Conservation (phyloP, 2,113 vertebrate genomes). For the Sorex fumeus region DNA sequence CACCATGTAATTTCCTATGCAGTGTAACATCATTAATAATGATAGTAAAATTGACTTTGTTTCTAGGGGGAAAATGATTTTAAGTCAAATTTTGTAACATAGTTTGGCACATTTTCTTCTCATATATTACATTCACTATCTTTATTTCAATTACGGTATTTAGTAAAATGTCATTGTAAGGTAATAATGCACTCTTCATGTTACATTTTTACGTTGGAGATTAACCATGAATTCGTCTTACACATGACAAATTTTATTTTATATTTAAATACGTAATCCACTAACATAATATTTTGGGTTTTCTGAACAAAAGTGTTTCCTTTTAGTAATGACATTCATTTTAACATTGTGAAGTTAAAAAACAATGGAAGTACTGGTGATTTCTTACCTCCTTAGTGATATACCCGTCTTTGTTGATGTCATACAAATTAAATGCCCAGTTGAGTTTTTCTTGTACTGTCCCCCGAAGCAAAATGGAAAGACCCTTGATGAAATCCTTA, state of each 20-base stretch:
- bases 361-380: neutral
- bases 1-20: no score
- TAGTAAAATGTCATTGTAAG: no score
- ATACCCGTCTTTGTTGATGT: slow-evolving; percentile 99
- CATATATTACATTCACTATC: no score
- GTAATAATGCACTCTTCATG: no score
- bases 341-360: slow-evolving; percentile 49
- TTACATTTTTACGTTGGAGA: slow-evolving; percentile 16
- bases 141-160: no score
- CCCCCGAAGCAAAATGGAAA: slow-evolving; percentile 97
- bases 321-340: slow-evolving; percentile 15
- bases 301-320: slow-evolving; percentile 7
- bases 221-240: neutral
- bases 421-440: slow-evolving; percentile 99
- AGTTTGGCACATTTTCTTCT: no score
- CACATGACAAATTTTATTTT: slow-evolving; percentile 24
- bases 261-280: neutral
- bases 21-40: no score
- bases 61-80: no score
- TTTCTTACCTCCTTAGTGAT: slow-evolving; percentile 97
- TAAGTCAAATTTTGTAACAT: no score
- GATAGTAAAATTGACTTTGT: no score
- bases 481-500: slow-evolving; percentile 98
- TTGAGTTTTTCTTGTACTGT: slow-evolving; percentile 98
- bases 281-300: slow-evolving; percentile 37